Conservation (phyloP, 1,140 invertebrate genomes). For the Zaprionus africanus region DNA sequence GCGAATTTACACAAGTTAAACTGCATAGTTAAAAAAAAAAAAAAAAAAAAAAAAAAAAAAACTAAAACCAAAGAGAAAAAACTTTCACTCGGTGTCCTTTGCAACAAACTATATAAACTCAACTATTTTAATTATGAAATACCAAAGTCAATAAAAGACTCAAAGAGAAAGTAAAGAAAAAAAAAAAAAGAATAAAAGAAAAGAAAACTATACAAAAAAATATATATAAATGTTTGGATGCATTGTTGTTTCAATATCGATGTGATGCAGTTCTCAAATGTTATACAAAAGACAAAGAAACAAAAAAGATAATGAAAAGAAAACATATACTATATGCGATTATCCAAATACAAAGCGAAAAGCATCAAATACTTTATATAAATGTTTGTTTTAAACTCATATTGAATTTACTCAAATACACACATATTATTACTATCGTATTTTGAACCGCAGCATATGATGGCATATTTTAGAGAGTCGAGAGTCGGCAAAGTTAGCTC, state of each 20-base stretch:
- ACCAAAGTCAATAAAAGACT: conserved; percentile 33
- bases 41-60: conserved; percentile 38
- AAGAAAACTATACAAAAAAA: conserved; percentile 52
- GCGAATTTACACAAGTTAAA: conserved; percentile 68
- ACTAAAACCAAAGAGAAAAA: conserved; percentile 12
- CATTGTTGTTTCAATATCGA: conserved; percentile 58
- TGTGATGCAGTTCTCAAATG: conserved; percentile 68
- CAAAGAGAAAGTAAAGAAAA: conserved; percentile 31
- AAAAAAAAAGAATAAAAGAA: conserved; percentile 43
- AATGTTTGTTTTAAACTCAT: conserved; percentile 72
- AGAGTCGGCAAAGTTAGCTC: conserved; percentile 10
- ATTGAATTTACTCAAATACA: conserved; percentile 81
- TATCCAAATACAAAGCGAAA: conserved; percentile 45
- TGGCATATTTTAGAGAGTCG: conserved; percentile 40
- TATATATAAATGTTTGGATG: conserved; percentile 71
- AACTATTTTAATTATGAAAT: conserved; percentile 70
- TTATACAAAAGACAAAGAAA: conserved; percentile 44
- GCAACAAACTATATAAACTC: conserved; percentile 54
- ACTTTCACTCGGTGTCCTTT: conserved; percentile 77
- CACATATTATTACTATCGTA: conserved; percentile 64
- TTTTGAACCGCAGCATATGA: conserved; percentile 22
- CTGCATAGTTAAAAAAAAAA: conserved; percentile 72
- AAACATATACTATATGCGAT: conserved; percentile 39
- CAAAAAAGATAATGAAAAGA: conserved; percentile 33
- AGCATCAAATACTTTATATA: conserved; percentile 63